Base-by-base conservation (phyloP, 2,797 vertebrate species). In the Lepilemur ruficaudatus region DNA sequence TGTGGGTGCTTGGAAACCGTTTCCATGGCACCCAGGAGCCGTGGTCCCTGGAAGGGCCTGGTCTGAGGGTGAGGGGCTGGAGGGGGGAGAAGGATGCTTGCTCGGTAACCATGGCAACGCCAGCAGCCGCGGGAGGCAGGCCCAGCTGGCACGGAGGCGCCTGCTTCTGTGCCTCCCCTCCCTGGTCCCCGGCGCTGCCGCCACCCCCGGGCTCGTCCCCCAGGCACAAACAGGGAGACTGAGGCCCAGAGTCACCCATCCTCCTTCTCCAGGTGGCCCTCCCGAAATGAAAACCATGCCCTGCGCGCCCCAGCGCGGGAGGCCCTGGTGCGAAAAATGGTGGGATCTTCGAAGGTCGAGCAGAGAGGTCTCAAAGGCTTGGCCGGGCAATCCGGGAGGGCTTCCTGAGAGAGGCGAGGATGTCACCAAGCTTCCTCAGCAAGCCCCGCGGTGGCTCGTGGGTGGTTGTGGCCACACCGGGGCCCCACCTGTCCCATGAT, bases 21-120 rank as follows among this genome's bases (percentile, higher is more conserved):
- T 95, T 89, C 96, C 93, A 98, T 97, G 97, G 79, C 91, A 82
- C 76, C 86, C 80, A 18, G 72, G 75, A 93, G 86, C 92, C n/a
- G 20, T 9, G 67, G 93, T 94, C 94, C 89, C 91, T 82, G 57
- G 93, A 94, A 97, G 94, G 94, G 85, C 93, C 95, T 72, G 86
- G 91, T 95, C 82, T 5, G 50, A 91, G 93, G 91, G 91, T 86
- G 89, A 94, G 93, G 94, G 96, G 84, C 88, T 94, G 84, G 46
- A 10, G 9, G 11, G 89, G 48, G 43, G 50, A 25, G 12, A 35
- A 50, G 8, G 48, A 59, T 5, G 93, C 97, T 90, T 92, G 61
- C 80, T 65, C 1, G 0, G 70, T 96, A 43, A 84, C 97, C 89
- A 94, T 93, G 92, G 93, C 93, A 92, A 96, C 65, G 0, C n/a